Conservation (phyloP, 2,113 vertebrate genomes). For the Struthio camelus region DNA sequence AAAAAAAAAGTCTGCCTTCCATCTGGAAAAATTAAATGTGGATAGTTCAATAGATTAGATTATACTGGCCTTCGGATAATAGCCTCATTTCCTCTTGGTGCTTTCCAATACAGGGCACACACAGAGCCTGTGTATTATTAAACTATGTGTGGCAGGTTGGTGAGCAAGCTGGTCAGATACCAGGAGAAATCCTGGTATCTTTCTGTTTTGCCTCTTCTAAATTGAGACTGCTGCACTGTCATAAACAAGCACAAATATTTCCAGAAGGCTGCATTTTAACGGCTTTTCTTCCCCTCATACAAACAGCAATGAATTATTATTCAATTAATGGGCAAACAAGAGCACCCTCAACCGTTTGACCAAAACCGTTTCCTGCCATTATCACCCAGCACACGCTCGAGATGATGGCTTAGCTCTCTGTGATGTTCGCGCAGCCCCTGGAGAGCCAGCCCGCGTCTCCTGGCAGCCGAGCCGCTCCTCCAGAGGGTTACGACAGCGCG, state of each 20-base stretch:
- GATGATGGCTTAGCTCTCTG: rapidly evolving
- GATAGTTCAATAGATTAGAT: background rate
- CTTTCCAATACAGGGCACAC: background rate
- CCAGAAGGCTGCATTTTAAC: background rate
- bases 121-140: background rate
- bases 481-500: background rate
- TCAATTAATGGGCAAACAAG: background rate
- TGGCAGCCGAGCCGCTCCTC: background rate
- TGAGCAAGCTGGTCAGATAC: background rate
- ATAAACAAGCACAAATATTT: constrained; percentile 17
- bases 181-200: background rate
- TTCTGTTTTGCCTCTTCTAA: background rate
- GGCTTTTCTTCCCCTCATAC: background rate
- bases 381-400: rapidly evolving
- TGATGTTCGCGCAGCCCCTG: rapidly evolving
- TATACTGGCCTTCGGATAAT: background rate
- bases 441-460: background rate
- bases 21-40: background rate
- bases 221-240: background rate
- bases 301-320: background rate
- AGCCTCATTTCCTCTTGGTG: background rate
- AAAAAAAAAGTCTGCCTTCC: background rate
- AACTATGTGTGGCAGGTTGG: rapidly evolving
- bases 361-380: background rate
- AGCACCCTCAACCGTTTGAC: background rate